Percentiles rank a stretch among this genome's conserved stretches.
Evolutionary conservation across 2,888 invertebrate genomes (phyloP).

Genomic region (Melanostoma scalare): DNA sequence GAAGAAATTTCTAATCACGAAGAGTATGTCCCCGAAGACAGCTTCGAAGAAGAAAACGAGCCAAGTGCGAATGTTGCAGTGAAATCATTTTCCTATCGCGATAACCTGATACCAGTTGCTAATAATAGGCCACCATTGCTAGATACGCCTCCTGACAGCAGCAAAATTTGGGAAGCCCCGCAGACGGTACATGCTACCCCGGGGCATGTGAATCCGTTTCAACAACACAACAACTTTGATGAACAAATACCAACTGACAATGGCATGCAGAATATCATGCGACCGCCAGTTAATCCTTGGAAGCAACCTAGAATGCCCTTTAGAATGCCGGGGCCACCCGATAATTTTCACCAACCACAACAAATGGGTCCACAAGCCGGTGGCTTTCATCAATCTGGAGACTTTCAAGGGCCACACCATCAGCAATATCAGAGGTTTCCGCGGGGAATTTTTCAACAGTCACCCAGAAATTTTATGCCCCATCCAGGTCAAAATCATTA

Average conservation of each 20-base stretch:
- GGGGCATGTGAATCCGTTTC: constrained; percentile 47
- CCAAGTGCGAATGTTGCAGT: neutral
- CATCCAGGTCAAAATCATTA: constrained; percentile 55
- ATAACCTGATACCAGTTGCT: constrained; percentile 61
- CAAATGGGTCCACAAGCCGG: constrained; percentile 11
- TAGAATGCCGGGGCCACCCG: constrained; percentile 58
- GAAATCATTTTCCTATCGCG: constrained; percentile 47
- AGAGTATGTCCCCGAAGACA: constrained; percentile 25
- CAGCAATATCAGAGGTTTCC: constrained; percentile 61
- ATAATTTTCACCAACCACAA: constrained; percentile 47
- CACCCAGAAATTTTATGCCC: constrained; percentile 65
- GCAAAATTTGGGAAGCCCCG: constrained; percentile 48
- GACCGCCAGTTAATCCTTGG: constrained; percentile 61
- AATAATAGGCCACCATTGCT: constrained; percentile 61
- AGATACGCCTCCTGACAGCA: constrained; percentile 54
- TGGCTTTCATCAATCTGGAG: neutral
- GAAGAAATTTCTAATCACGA: constrained; percentile 37
- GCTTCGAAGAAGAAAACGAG: neutral
- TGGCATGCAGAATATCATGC: constrained; percentile 46
- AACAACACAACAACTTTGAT: constrained; percentile 24
- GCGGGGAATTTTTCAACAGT: constrained; percentile 65
- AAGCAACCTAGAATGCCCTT: constrained; percentile 62
- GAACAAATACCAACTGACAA: constrained; percentile 32
- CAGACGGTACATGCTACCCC: neutral
- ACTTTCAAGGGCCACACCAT: constrained; percentile 52